These are phyloP conservation scores for Drosophila percnosoma DNA, from an alignment of 2,888 invertebrate species.

Conservation along the genomic window DNA sequence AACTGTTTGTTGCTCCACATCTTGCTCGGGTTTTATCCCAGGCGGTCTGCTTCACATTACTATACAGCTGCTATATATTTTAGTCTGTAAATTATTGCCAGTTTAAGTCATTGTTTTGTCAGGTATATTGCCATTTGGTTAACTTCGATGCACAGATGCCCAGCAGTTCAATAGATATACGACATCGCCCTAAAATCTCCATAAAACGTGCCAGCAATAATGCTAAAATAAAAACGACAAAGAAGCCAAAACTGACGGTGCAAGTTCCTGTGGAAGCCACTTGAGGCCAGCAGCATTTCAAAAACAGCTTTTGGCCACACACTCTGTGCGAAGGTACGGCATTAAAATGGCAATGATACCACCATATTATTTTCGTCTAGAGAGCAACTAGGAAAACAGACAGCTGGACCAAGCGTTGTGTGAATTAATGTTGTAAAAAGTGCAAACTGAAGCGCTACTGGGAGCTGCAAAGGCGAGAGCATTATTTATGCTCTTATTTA, in stretches of 20 bases:
- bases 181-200: conserved; percentile 53
- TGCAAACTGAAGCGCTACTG: conserved; percentile 38
- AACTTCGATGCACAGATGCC: not conserved
- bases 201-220: conserved; percentile 67
- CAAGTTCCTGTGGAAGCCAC: conserved; percentile 24
- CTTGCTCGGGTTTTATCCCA: not conserved
- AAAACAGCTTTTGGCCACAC: not conserved
- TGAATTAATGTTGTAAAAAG: conserved; percentile 20
- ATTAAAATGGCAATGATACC: conserved; percentile 61
- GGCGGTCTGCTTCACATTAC: not conserved
- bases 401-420: conserved; percentile 13
- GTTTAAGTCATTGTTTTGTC: not conserved
- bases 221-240: conserved; percentile 25
- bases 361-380: conserved; percentile 71
- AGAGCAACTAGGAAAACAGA: conserved; percentile 56
- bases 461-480: conserved; percentile 18
- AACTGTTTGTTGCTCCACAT: not conserved
- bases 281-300: conserved; percentile 23
- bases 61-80: not conserved
- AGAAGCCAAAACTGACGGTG: conserved; percentile 8
- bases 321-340: conserved; percentile 23
- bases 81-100: not conserved
- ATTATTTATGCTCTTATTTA: conserved; percentile 68
- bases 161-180: conserved; percentile 14
- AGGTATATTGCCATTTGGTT: not conserved